A percentile compares a stretch with the other conserved stretches of the same genome.
These are phyloP conservation scores for Erythrocercus mccallii DNA, from an alignment of 2,113 vertebrate species.

Conservation along the genomic window DNA sequence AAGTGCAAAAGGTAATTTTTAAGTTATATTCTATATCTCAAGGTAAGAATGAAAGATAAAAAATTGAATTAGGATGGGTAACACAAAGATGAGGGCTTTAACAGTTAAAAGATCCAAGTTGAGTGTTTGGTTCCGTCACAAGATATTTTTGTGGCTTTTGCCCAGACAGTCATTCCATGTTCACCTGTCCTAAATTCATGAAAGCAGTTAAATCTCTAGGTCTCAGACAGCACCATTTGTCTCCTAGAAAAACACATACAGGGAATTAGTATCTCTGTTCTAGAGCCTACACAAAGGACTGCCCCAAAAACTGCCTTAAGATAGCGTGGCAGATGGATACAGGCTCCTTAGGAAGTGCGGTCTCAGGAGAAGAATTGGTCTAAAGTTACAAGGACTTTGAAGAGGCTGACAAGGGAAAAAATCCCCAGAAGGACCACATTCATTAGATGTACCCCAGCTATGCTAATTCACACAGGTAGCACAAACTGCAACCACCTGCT, in stretches of 20 bases:
- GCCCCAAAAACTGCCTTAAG: background rate
- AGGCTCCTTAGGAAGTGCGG: background rate
- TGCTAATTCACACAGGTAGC: background rate
- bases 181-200: background rate
- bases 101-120: rapidly evolving
- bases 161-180: background rate
- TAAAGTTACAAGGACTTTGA: background rate
- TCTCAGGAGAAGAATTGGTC: background rate
- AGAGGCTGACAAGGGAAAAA: background rate
- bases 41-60: background rate
- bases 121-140: background rate
- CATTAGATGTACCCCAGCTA: background rate
- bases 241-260: background rate
- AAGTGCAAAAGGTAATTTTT: background rate
- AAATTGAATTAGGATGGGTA: background rate
- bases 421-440: background rate
- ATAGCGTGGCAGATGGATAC: background rate
- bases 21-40: background rate
- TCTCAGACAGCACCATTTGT: background rate
- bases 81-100: background rate
- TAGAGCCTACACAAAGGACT: background rate
- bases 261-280: background rate
- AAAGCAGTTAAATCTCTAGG: background rate
- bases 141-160: background rate
- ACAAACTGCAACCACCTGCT: background rate